Evolutionary conservation across 2,113 vertebrate species (phyloP).

Genomic region (Coptodon rendalli): DNA sequence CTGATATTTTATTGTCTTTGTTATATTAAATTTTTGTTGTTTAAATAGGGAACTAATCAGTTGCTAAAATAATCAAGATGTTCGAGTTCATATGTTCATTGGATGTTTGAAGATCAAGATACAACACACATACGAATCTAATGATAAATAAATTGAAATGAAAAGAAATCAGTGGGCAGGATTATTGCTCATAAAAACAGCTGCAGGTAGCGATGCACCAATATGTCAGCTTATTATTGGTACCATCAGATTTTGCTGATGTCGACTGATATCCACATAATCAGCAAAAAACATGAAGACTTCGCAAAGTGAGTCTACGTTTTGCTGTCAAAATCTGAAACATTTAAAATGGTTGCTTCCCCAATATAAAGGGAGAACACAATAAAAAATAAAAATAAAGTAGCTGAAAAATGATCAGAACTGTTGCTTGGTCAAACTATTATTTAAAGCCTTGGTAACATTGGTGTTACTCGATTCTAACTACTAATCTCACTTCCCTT

Average conservation of each 20-base stretch:
- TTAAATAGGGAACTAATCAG: background rate
- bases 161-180: background rate
- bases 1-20: background rate
- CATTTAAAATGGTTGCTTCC: accelerated
- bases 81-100: accelerated
- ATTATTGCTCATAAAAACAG: background rate
- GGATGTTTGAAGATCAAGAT: background rate
- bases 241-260: background rate
- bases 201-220: background rate
- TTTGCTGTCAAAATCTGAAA: background rate
- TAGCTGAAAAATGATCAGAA: background rate
- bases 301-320: background rate
- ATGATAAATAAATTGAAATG: background rate
- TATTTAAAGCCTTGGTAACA: background rate
- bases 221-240: background rate
- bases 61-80: background rate
- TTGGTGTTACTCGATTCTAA: background rate
- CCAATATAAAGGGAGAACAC: background rate
- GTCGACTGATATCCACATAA: accelerated
- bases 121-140: accelerated
- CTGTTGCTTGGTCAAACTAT: accelerated
- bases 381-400: background rate
- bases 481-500: background rate
- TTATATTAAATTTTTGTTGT: background rate
- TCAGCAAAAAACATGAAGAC: background rate